phyloP scores from a whole-genome alignment of 2,797 vertebrate genomes.

The Phoxinus dragarum region DNA sequence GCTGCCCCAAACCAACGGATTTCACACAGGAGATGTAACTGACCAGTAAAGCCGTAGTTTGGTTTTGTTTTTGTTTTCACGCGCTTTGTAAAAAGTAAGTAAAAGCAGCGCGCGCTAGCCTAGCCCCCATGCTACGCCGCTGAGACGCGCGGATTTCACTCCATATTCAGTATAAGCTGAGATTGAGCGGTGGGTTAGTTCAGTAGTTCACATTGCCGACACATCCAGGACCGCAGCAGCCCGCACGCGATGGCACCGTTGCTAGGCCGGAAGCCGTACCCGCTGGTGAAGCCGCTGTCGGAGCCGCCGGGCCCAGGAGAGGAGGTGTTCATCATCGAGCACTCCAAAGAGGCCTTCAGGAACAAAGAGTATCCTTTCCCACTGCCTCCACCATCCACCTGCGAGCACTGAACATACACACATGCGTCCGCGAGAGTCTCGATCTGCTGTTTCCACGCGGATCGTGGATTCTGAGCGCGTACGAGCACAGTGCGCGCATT shows the following conservation, averaged over 20 bases:
- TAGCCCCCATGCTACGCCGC: slow-evolving; percentile 67
- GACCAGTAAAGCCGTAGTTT: slow-evolving; percentile 49
- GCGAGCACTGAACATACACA: background rate
- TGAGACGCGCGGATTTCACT: slow-evolving; percentile 38
- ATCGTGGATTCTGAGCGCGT: background rate
- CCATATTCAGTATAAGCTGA: slow-evolving; percentile 41
- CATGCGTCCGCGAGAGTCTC: background rate
- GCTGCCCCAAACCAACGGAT: slow-evolving; percentile 27
- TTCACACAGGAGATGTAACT: slow-evolving; percentile 71
- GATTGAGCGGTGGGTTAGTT: slow-evolving; percentile 25
- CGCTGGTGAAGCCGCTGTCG: slow-evolving; percentile 86
- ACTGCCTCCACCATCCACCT: background rate
- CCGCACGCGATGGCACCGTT: slow-evolving; percentile 88
- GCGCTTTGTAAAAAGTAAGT: slow-evolving; percentile 43
- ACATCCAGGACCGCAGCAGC: background rate
- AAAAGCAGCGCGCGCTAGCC: slow-evolving; percentile 39
- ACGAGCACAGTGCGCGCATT: background rate
- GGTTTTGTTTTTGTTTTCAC: slow-evolving; percentile 78
- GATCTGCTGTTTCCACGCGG: background rate
- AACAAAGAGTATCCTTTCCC: slow-evolving; percentile 94
- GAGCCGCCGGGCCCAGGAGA: slow-evolving; percentile 84
- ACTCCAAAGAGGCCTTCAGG: slow-evolving; percentile 96
- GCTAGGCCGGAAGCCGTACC: slow-evolving; percentile 96
- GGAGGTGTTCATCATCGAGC: slow-evolving; percentile 88
- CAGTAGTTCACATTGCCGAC: slow-evolving; percentile 35